These are phyloP conservation scores for Sarcophaga caerulescens DNA, from an alignment of 2,888 invertebrate genomes.

Conservation along the genomic window DNA sequence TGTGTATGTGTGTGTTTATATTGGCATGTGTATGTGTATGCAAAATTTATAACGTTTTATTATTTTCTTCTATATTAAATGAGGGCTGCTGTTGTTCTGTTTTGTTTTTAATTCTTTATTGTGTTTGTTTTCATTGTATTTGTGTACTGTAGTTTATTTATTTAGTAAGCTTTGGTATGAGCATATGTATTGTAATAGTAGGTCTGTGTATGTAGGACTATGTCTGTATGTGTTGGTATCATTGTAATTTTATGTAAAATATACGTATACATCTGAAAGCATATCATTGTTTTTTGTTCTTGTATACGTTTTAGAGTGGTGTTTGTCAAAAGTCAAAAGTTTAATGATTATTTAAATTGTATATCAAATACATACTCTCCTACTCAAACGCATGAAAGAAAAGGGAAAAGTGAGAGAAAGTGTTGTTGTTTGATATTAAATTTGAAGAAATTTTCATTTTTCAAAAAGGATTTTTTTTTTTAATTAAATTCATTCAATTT, in stretches of 20 bases:
- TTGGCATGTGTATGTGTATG: no score
- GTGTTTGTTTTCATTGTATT: neutral
- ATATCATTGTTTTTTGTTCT: neutral
- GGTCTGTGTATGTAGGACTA: no score
- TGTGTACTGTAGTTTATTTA: neutral
- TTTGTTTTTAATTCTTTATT: neutral
- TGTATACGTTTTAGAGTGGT: neutral
- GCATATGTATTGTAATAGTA: no score
- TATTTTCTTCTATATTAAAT: slow-evolving; percentile 10
- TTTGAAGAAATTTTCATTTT: neutral
- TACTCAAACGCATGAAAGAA: neutral
- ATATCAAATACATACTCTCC: slow-evolving; percentile 7
- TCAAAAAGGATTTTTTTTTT: neutral
- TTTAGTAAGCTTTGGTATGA: neutral
- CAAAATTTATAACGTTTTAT: neutral
- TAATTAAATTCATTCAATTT: neutral
- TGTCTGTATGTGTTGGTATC: neutral
- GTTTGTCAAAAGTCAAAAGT: slow-evolving; percentile 49
- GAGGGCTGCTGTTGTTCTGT: neutral
- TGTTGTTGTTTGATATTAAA: neutral
- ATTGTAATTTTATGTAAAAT: no score
- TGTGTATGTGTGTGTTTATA: neutral
- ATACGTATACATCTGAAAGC: neutral
- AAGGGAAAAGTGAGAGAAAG: neutral
- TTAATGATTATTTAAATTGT: slow-evolving; percentile 42